Evolutionary conservation across 92 coral and sea anemone species (phyloP).

Genomic region (Epizoanthus scotinus): DNA sequence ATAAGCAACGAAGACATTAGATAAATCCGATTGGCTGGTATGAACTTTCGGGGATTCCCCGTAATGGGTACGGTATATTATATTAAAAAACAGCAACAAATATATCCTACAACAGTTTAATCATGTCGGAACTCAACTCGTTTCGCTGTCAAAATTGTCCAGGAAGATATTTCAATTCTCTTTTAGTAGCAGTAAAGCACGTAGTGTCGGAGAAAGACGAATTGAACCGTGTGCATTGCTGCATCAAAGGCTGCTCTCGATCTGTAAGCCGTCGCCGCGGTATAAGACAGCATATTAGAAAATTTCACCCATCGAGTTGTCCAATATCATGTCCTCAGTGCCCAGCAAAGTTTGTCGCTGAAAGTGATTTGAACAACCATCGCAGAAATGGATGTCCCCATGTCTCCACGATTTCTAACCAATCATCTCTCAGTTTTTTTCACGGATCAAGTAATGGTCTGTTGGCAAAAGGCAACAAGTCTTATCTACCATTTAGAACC

Average conservation of each 20-base stretch:
- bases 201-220: conserved; percentile 13
- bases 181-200: conserved; percentile 25
- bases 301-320: neutral
- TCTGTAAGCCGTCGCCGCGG: neutral
- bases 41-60: conserved; percentile 24
- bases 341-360: neutral
- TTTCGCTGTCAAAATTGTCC: conserved; percentile 23
- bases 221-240: conserved; percentile 14
- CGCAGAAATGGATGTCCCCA: neutral
- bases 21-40: conserved; percentile 6
- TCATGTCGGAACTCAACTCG: conserved; percentile 8
- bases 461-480: too few species aligned
- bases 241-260: neutral
- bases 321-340: neutral
- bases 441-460: too few species aligned
- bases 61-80: neutral
- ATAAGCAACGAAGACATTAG: neutral
- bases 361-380: neutral
- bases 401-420: neutral
- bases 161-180: neutral
- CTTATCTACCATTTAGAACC: too few species aligned
- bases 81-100: neutral
- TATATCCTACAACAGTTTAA: neutral
- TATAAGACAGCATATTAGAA: neutral
- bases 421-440: too few species aligned